Base-by-base conservation (phyloP, 37 sponge, comb jelly and placozoan species). In the Crambe crambe region DNA sequence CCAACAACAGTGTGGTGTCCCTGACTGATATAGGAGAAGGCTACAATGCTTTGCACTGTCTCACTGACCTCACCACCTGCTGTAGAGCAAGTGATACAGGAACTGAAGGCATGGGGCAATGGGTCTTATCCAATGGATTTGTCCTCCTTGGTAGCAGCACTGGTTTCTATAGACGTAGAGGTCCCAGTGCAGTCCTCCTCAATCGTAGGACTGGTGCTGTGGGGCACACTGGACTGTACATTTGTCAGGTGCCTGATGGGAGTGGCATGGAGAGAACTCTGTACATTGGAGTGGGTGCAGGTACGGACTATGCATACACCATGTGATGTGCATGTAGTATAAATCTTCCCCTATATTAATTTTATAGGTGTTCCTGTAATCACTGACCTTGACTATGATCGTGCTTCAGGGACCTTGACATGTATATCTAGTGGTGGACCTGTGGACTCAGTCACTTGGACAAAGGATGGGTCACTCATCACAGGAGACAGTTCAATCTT, bases 341-440 rank as follows among this genome's bases (percentile, higher is more conserved):
- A n/a, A n/a, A n/a, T n/a, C n/a, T n/a, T n/a, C n/a, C n/a, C n/a
- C n/a, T n/a, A n/a, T n/a, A n/a, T n/a, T n/a, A n/a, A 18, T 58
- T 26, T 58, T 26, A 58, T 58, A 58, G 59, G 59, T 30, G 36
- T 35, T 2, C 34, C 72, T n/a, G n/a, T n/a, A 2, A 72, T 72
- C 72, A 41, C 43, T 43, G 43, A 25, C 47, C 37, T 66, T 36
- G 67, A 18, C 37, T 66, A 66, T 37, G 17, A 30, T 15, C 67
- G 36, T 2, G 3, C 37, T 2, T 3, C 37, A 31, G 36, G 29
- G 36, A 56, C 37, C 56, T 58, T 79, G 34, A 79, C 68, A n/a
- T 79, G 79, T 39, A 68, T 37, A 31, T 68, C 68, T 42, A 68
- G 34, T 79, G 68, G 79, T 64, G 51, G 68, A 62, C 79, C 79